Base-by-base conservation (phyloP, 2,797 vertebrate genomes). In the Coregonus ussuriensis region DNA sequence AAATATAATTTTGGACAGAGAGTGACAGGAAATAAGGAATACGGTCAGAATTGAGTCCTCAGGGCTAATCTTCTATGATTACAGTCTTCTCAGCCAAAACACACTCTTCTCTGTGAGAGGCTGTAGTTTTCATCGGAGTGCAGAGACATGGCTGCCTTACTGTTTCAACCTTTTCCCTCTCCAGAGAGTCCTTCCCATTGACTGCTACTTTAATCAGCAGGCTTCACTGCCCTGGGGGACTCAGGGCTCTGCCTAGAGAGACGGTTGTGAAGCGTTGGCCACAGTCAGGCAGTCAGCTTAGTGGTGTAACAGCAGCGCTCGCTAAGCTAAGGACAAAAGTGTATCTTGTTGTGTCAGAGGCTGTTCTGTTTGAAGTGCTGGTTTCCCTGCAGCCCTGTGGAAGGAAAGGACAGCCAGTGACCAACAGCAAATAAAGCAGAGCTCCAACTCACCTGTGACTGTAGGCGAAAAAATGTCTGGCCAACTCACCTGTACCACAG, bases 371-470 rank as follows among this genome's bases (percentile, higher is more conserved):
- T 89, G 89, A 84, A 88, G 89, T 82, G 80, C 83, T 89, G 85
- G 90, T 88, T 89, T 92, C 87, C 92, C 87, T 16, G 25, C 18
- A 90, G 82, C 81, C 82, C 86, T 86, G 90, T 92, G 91, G 91
- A 92, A 66, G 74, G 74, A 75, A 93, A 92, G 93, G 89, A 90
- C 91, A 81, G 89, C 89, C 89, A 92, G 78, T 79, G 86, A 89
- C 89, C 89, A 81, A 83, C 88, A 90, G 90, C 91, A 93, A 93
- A 91, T 89, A 92, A 94, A 91, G 91, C 91, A 76, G 73, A 4
- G 92, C 86, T 92, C 91, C 89, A 88, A 89, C 92, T 94, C 92
- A 95, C 93, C 93, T 94, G 93, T 91, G 89, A 86, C 21, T 63
- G 11, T 63, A 63, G 59, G 21, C 59, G 3, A 25, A 29, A 21